Evolutionary conservation across 2,888 invertebrate genomes (phyloP).

Genomic region (Amphipoea oculea): DNA sequence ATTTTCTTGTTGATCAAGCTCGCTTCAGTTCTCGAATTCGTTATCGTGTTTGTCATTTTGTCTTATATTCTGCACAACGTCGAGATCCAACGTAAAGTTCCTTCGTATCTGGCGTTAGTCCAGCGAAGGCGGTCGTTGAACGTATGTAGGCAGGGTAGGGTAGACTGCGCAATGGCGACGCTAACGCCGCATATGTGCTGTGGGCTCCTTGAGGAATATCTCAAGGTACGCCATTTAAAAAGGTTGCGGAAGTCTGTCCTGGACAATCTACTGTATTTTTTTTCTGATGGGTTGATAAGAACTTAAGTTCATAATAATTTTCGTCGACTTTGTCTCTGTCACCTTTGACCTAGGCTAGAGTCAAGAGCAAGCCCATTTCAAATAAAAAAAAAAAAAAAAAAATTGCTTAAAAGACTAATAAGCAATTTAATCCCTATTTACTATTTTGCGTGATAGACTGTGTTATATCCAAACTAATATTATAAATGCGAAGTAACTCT

Average conservation of each 20-base stretch:
- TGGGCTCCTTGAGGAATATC: not conserved
- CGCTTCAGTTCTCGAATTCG: not conserved
- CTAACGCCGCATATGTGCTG: not conserved
- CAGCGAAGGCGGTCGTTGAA: constrained; percentile 17
- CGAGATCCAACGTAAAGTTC: not conserved
- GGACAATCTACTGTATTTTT: not conserved
- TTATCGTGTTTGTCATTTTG: not conserved
- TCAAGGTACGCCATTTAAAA: not conserved
- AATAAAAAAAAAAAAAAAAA: too few species aligned
- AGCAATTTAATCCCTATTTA: not conserved
- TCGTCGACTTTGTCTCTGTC: too few species aligned
- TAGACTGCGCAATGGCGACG: not conserved
- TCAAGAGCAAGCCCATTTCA: too few species aligned
- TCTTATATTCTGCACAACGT: not conserved
- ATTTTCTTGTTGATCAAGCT: not conserved
- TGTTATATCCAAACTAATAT: too few species aligned
- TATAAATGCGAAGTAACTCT: too few species aligned
- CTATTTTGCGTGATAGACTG: not conserved
- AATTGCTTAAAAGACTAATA: not conserved
- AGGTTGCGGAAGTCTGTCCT: not conserved
- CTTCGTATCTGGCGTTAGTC: constrained; percentile 23
- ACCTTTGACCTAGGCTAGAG: too few species aligned
- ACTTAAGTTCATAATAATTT: too few species aligned
- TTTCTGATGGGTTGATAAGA: too few species aligned
- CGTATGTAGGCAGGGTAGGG: not conserved